phyloP scores from a whole-genome alignment of 2,888 invertebrate genomes.

The Orthosia incerta region DNA sequence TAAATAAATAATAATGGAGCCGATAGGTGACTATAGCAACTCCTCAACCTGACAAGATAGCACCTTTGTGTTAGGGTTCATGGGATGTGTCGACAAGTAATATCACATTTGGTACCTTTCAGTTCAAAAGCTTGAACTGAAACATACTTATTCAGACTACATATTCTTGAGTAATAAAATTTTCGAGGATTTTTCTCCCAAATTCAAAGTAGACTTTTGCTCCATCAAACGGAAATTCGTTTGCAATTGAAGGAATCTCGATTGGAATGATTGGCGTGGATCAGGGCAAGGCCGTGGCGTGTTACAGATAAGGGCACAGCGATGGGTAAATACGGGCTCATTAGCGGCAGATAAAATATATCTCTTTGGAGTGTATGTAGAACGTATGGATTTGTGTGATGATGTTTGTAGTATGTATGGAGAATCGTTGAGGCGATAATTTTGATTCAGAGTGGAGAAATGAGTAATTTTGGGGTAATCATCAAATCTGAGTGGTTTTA shows the following conservation, averaged over 20 bases:
- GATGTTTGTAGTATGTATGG: background rate
- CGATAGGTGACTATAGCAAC: too few species aligned
- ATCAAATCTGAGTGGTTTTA: background rate
- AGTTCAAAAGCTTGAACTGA: too few species aligned
- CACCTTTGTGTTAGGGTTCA: too few species aligned
- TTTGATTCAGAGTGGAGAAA: background rate
- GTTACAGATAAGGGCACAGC: conserved; percentile 57
- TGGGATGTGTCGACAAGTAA: too few species aligned
- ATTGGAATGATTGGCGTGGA: conserved; percentile 57
- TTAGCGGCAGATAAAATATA: conserved; percentile 49
- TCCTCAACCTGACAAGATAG: too few species aligned
- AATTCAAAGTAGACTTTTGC: conserved; percentile 43
- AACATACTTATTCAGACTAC: background rate
- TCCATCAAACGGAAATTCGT: conserved; percentile 41
- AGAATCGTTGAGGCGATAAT: background rate
- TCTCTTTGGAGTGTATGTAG: conserved; percentile 15
- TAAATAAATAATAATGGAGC: too few species aligned
- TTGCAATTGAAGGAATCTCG: conserved; percentile 40
- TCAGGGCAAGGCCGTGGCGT: conserved; percentile 40
- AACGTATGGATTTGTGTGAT: conserved; percentile 8
- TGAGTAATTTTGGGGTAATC: background rate
- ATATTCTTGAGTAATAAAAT: conserved; percentile 5
- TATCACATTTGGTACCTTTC: too few species aligned
- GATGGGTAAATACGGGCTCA: conserved; percentile 61
- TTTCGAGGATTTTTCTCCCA: conserved; percentile 11